phyloP scores from a whole-genome alignment of 2,113 vertebrate species.

The Ageneiosus marmoratus region DNA sequence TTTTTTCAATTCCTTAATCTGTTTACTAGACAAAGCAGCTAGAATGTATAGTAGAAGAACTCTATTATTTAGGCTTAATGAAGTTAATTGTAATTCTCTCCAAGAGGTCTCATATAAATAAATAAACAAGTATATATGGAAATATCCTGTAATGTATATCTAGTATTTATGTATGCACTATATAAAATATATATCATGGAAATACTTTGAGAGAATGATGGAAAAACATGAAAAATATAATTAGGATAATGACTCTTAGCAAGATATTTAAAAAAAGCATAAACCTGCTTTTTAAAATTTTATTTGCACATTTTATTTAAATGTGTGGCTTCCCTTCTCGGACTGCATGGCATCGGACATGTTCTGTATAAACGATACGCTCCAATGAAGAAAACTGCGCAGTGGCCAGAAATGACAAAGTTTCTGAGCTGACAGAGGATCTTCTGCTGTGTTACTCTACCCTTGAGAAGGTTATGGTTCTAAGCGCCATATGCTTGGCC shows the following conservation, averaged over 20 bases:
- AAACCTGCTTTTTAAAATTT: neutral
- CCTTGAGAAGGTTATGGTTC: conserved; percentile 31
- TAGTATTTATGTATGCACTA: neutral
- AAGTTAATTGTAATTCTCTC: neutral
- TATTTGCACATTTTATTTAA: neutral
- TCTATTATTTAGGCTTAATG: neutral
- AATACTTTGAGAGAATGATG: neutral
- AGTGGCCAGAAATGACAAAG: conserved; percentile 27
- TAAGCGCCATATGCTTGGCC: conserved; percentile 7
- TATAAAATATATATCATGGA: neutral
- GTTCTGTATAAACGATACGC: neutral
- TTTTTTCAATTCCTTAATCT: conserved; percentile 47
- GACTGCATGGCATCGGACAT: neutral
- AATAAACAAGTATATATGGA: neutral
- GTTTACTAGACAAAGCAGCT: conserved; percentile 23
- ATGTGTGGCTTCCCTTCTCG: neutral
- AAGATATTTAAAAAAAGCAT: neutral
- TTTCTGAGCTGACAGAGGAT: conserved; percentile 37
- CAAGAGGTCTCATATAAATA: neutral
- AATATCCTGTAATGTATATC: neutral
- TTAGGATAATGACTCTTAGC: neutral
- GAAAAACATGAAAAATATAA: neutral
- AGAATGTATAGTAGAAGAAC: neutral
- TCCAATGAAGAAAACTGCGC: conserved; percentile 10
- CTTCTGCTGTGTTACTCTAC: conserved; percentile 1